A percentile compares a stretch with the other conserved stretches of the same genome.
Conservation (phyloP, 1,140 invertebrate genomes). For the Triops longicaudatus region DNA sequence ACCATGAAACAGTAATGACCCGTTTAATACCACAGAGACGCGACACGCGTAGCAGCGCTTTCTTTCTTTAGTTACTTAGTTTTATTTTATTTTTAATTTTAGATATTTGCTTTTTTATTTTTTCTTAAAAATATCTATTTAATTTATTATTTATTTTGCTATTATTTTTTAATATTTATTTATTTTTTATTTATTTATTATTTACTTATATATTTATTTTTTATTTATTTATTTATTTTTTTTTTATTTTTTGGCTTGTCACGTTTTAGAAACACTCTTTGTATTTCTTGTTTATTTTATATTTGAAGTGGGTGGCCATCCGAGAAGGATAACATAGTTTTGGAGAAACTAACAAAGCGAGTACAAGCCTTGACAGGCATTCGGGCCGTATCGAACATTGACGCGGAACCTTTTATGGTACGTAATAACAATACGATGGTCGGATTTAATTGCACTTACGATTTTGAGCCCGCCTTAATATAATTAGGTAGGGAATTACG, state of each 20-base stretch:
- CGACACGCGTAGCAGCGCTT: not conserved
- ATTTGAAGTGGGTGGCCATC: not conserved
- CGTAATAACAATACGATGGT: not conserved
- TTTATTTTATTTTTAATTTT: too few species aligned
- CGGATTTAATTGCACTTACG: not conserved
- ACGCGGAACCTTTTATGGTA: conserved; percentile 7
- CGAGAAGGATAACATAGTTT: not conserved
- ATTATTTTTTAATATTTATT: too few species aligned
- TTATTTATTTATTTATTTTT: too few species aligned
- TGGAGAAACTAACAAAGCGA: not conserved
- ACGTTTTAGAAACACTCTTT: too few species aligned
- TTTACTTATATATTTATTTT: too few species aligned
- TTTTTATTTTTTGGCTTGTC: too few species aligned
- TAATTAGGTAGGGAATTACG: conserved; percentile 21
- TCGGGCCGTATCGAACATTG: not conserved
- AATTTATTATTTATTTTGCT: too few species aligned
- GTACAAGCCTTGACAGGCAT: not conserved
- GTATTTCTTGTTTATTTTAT: too few species aligned
- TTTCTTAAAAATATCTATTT: too few species aligned
- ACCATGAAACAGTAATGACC: conserved; percentile 1
- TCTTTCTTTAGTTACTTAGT: too few species aligned
- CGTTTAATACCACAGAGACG: not conserved
- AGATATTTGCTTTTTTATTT: not conserved
- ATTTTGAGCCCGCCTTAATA: not conserved
- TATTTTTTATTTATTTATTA: too few species aligned